Conservation (phyloP, 92 coral and sea anemone genomes). For the Blastomussa wellsi region DNA sequence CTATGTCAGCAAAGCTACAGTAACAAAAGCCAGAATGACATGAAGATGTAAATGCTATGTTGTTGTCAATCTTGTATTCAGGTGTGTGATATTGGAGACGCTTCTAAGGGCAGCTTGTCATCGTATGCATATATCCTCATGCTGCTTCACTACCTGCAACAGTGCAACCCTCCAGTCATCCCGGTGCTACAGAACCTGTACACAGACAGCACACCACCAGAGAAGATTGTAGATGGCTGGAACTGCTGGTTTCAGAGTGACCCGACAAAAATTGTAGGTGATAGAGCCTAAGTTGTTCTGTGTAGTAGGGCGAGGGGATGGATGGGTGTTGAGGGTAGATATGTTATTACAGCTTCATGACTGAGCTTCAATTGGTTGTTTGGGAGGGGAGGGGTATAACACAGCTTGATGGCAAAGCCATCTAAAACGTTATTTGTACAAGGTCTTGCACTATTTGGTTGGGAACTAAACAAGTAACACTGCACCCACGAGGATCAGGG, state of each 20-base stretch:
- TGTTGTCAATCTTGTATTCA: conserved; percentile 9
- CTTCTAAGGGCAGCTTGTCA: conserved; percentile 94
- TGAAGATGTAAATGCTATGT: background rate
- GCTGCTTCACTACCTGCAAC: conserved; percentile 91
- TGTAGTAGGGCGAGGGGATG: background rate
- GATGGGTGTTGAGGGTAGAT: background rate
- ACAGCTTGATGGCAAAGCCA: background rate
- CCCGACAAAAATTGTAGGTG: conserved; percentile 73
- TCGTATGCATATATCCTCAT: conserved; percentile 95
- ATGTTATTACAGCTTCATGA: background rate
- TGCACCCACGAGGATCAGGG: too few relatives aligned
- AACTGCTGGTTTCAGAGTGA: conserved; percentile 94
- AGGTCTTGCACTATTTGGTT: too few relatives aligned
- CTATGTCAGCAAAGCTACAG: background rate
- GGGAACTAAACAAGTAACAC: too few relatives aligned
- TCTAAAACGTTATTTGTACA: too few relatives aligned
- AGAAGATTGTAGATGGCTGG: conserved; percentile 78
- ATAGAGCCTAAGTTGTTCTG: background rate
- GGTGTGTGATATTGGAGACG: conserved; percentile 99
- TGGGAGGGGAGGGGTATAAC: background rate
- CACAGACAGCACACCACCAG: conserved; percentile 53
- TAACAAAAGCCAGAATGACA: background rate
- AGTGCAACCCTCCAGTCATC: conserved; percentile 78
- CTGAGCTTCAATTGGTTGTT: background rate
- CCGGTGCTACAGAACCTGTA: conserved; percentile 89